Percentiles rank a stretch among this genome's conserved stretches.
These are phyloP conservation scores for Drosophila yakuba DNA, from an alignment of 1,140 invertebrate species.

Conservation along the genomic window DNA sequence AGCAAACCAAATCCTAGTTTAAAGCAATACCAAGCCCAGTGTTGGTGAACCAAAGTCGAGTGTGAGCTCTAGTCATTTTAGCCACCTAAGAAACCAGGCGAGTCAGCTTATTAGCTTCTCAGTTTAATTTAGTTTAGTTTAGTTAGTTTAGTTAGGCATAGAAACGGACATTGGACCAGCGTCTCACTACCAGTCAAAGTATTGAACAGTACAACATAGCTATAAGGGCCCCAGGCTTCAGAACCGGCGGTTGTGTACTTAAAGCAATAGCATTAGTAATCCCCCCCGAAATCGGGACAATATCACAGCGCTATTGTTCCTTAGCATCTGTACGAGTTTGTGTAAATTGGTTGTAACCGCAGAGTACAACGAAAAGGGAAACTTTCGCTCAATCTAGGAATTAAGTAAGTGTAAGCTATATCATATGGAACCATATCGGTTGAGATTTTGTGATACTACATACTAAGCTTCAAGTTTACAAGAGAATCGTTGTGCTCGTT, in stretches of 20 bases:
- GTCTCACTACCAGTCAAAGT: slow-evolving; percentile 81
- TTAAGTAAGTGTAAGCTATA: slow-evolving; percentile 38
- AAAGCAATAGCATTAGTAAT: slow-evolving; percentile 44
- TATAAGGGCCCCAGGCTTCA: slow-evolving; percentile 63
- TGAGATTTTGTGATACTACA: slow-evolving; percentile 78
- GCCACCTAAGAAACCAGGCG: slow-evolving; percentile 47
- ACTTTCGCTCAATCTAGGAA: slow-evolving; percentile 75
- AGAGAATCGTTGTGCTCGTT: slow-evolving; percentile 53
- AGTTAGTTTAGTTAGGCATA: slow-evolving; percentile 48
- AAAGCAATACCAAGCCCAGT: slow-evolving; percentile 57
- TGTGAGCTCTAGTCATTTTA: slow-evolving; percentile 84
- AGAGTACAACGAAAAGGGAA: slow-evolving; percentile 82
- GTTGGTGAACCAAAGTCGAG: slow-evolving; percentile 67
- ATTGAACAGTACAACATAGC: slow-evolving; percentile 74
- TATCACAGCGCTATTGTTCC: slow-evolving; percentile 81
- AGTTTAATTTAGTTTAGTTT: slow-evolving; percentile 36
- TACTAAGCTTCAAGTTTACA: slow-evolving; percentile 79
- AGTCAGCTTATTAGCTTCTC: slow-evolving; percentile 15
- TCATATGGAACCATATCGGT: slow-evolving; percentile 60
- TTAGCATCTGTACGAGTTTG: slow-evolving; percentile 43
- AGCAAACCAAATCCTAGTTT: slow-evolving; percentile 48
- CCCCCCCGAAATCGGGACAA: slow-evolving; percentile 46
- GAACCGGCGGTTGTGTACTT: slow-evolving; percentile 79
- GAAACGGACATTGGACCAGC: slow-evolving; percentile 76
- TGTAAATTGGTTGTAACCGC: slow-evolving; percentile 67